Base-by-base conservation (phyloP, 2,113 vertebrate species). In the Euleptes europaea region DNA sequence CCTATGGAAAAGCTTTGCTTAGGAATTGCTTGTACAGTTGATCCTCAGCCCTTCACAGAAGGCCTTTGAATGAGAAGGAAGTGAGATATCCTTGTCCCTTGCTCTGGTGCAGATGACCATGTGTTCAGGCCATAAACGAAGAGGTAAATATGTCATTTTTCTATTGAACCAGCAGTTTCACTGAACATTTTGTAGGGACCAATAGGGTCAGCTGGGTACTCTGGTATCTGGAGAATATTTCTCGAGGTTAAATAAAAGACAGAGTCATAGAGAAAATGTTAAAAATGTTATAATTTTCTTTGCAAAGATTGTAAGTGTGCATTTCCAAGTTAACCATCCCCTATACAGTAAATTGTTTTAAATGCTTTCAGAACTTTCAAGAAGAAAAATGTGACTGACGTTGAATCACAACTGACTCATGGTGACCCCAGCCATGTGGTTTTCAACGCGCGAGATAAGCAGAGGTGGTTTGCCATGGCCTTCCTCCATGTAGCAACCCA, bases 311-410 rank as follows among this genome's bases (percentile, higher is more conserved):
- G 49, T 51, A 51, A 5, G 19, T 57, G 54, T 57, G 15, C 5
- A 60, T 60, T 60, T 60, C 19, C 19, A 60, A 60, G 7, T 7
- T 60, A 60, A 26, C 54, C 54, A 57, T 21, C 15, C 19, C 54
- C 54, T 57, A 57, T 17, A 57, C 19, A 57, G 54, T 51, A 51
- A 51, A 51, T 51, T 51, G 9, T 57, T 19, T 19, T 19, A 57
- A 57, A 57, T 63, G 60, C 26, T 63, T 63, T 28, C 60, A 28
- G 23, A 63, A 10, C 19, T 57, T 23, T 57, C 6, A 57, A 57
- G 54, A 23, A 57, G 54, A 83, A 90, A 83, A 88, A 79, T 82
- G 87, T 42, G 12, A 66, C 11, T 49, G 44, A 4, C 44, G 9
- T 13, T 49, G 12, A 49, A 10, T 49, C 49, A 49, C 49, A 49